phyloP scores from a whole-genome alignment of 2,113 vertebrate genomes.

The Misgurnus anguillicaudatus region DNA sequence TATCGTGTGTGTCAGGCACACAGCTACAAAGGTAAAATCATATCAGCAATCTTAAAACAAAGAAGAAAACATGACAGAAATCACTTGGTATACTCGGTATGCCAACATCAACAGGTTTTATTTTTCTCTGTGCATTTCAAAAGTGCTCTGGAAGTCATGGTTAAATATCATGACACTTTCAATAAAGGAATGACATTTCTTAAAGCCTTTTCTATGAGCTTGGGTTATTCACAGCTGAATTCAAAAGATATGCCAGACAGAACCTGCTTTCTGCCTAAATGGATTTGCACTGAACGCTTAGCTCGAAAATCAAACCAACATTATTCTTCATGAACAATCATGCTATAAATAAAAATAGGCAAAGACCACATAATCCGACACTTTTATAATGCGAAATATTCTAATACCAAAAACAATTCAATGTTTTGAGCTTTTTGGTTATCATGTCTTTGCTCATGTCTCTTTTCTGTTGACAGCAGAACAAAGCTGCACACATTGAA shows the following conservation, averaged over 20 bases:
- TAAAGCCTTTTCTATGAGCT: conserved; percentile 1
- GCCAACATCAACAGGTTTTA: neutral
- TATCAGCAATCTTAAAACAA: conserved; percentile 11
- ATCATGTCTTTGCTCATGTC: neutral
- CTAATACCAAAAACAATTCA: neutral
- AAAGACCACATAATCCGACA: neutral
- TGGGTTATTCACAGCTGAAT: neutral
- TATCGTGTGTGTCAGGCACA: neutral
- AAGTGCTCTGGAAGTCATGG: neutral
- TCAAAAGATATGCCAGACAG: neutral
- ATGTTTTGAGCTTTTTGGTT: too few relatives aligned
- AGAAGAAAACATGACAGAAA: neutral
- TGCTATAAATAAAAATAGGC: neutral
- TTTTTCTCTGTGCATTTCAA: conserved; percentile 29
- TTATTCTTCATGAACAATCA: neutral
- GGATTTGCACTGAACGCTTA: neutral
- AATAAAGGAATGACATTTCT: conserved; percentile 5
- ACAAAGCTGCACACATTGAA: neutral
- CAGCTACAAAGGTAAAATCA: neutral
- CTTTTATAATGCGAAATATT: neutral
- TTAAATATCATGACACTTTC: conserved; percentile 5
- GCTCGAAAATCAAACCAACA: neutral
- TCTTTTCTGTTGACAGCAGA: neutral
- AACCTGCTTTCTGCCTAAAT: neutral
- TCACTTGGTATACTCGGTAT: neutral